A percentile compares a stretch with the other conserved stretches of the same genome.
phyloP scores from a whole-genome alignment of 1,140 invertebrate genomes.

The Lithobius niger region DNA sequence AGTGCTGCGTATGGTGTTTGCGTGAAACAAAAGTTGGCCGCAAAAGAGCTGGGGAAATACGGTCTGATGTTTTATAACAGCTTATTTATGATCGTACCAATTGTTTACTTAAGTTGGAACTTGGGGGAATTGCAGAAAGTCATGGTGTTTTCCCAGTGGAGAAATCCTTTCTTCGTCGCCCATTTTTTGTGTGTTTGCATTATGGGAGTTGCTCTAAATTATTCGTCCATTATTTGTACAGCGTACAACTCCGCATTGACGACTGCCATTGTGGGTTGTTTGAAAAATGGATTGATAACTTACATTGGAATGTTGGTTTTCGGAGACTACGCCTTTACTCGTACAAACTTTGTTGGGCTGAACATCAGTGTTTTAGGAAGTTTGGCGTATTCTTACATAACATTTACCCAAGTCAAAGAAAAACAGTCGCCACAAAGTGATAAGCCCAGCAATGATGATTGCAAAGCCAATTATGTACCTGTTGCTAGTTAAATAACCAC shows the following conservation, averaged over 20 bases:
- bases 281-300: constrained; percentile 45
- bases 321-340: constrained; percentile 90
- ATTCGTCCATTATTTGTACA: constrained; percentile 90
- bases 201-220: constrained; percentile 93
- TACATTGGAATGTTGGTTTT: constrained; percentile 86
- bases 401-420: no score
- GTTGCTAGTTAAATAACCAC: no score
- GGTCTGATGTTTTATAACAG: constrained; percentile 96
- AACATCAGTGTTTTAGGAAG: constrained; percentile 44
- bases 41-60: constrained; percentile 92
- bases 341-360: constrained; percentile 84
- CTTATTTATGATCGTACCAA: constrained; percentile 82
- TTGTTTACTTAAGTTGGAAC: constrained; percentile 52
- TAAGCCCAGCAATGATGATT: no score
- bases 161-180: constrained; percentile 54
- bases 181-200: constrained; percentile 83
- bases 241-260: constrained; percentile 93
- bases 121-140: constrained; percentile 63
- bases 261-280: constrained; percentile 93
- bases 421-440: no score
- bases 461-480: no score
- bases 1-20: no score
- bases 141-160: constrained; percentile 47
- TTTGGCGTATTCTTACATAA: background rate
- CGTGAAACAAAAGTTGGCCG: no score